Evolutionary conservation across 2,888 invertebrate genomes (phyloP), one percentile per base, ranked within the genome.

Genomic region (Drosophila borealis): DNA sequence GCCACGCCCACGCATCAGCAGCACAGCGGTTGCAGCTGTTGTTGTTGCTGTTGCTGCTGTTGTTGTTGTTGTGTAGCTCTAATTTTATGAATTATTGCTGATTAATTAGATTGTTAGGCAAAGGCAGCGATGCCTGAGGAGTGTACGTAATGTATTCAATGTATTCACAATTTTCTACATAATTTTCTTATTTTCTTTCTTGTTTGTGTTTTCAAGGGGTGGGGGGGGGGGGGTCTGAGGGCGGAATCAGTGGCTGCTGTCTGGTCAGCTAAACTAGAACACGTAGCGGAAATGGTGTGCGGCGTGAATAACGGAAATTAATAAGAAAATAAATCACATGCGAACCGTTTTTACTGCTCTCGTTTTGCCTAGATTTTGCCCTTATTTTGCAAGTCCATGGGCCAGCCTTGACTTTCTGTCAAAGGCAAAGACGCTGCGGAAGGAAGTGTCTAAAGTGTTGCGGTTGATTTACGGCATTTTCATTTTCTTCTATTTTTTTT

Each of bases 291-390:
- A 78, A 74, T 82, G 78, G 76, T 80, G 73, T 78, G 74, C 71
- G 74, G 78, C 76, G 78, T 74, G 74, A 81, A 81, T 75, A 83
- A 72, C 83, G 83, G 83, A 83, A 83, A 83, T 83, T 83, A 83
- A 83, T 80, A 77, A 75, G 81, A 79, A 81, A 78, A 83, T 83
- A 83, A 83, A 83, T 83, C 83, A 83, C 77, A 80, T 72, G 72
- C 57, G 56, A 66, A 80, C 70, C 80, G 70, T 64, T 72, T 64
- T 77, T 63, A 62, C 63, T 67, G 54, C 56, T 48, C 21, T 59
- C 29, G 39, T 55, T 67, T 56, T 55, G 45, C 69, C 45, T 55
- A 37, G 48, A 42, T n/a, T 59, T 41, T 41, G 41, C 34, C 8
- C 49, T 37, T 57, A 33, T 45, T 74, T 60, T 39, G 42, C 56